Evolutionary conservation across 2,113 vertebrate species (phyloP).

Genomic region (Tachuris rubrigastra): DNA sequence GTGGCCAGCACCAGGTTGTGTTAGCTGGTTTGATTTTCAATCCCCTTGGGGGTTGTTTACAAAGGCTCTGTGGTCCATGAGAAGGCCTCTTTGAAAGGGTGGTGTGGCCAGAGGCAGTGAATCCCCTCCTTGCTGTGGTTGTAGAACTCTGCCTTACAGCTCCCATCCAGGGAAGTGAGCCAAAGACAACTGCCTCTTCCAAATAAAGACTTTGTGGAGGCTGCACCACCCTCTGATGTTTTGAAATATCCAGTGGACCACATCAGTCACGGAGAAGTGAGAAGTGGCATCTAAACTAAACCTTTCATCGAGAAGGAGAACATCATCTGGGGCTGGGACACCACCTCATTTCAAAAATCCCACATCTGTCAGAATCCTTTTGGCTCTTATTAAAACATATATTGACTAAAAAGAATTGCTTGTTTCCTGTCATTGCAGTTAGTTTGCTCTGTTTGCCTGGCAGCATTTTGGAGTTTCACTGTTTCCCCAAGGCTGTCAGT

Average conservation of each 20-base stretch:
- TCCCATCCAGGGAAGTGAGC: background rate
- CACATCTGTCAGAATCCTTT: background rate
- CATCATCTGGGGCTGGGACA: background rate
- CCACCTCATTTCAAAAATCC: background rate
- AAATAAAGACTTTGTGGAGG: background rate
- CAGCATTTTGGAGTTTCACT: background rate
- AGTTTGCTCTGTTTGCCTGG: background rate
- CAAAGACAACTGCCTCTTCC: background rate
- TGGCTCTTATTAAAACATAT: background rate
- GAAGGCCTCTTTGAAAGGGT: background rate
- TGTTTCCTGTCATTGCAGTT: background rate
- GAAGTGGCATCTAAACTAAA: background rate
- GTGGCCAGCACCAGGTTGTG: background rate
- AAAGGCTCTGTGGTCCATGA: background rate
- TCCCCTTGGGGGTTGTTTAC: background rate
- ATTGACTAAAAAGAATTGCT: background rate
- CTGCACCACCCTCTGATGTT: background rate
- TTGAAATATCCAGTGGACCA: background rate
- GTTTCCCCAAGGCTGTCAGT: background rate
- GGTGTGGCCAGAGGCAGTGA: background rate
- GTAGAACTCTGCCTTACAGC: background rate
- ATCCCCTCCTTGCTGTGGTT: background rate
- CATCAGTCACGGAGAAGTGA: background rate
- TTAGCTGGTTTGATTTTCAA: background rate
- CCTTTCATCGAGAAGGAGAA: background rate